Evolutionary conservation across 2,888 invertebrate genomes (phyloP).

Genomic region (Eupithecia subumbrata): DNA sequence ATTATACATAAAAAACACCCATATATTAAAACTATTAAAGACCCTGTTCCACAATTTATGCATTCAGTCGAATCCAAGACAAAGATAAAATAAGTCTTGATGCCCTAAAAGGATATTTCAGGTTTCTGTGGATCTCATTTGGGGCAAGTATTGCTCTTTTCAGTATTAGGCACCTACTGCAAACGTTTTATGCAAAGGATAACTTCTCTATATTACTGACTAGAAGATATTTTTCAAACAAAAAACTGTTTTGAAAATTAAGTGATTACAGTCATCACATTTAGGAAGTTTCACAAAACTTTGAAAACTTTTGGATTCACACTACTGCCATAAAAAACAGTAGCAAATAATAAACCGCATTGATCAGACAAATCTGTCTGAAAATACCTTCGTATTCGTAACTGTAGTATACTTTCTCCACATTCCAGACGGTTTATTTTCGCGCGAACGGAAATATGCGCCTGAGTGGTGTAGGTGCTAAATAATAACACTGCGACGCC

Average conservation of each 20-base stretch:
- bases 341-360: neutral
- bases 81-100: neutral
- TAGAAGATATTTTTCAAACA: too few species aligned
- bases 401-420: constrained; percentile 26
- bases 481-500: constrained; percentile 54
- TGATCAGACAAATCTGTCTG: neutral
- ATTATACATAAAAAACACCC: too few species aligned
- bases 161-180: too few species aligned
- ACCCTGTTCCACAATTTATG: neutral
- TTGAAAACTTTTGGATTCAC: neutral
- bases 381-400: constrained; percentile 6
- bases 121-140: neutral
- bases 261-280: neutral
- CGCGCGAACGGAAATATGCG: constrained; percentile 45
- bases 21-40: neutral
- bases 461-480: constrained; percentile 52
- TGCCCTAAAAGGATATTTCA: neutral
- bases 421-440: constrained; percentile 47
- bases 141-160: too few species aligned
- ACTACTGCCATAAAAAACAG: neutral
- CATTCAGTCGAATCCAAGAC: neutral
- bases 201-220: too few species aligned
- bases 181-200: too few species aligned
- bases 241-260: too few species aligned
- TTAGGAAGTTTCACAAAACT: neutral